Evolutionary conservation across 64 coral and sea anemone species (phyloP), one percentile per base, ranked within the genome.

Genomic region (Trachythela sp.): DNA sequence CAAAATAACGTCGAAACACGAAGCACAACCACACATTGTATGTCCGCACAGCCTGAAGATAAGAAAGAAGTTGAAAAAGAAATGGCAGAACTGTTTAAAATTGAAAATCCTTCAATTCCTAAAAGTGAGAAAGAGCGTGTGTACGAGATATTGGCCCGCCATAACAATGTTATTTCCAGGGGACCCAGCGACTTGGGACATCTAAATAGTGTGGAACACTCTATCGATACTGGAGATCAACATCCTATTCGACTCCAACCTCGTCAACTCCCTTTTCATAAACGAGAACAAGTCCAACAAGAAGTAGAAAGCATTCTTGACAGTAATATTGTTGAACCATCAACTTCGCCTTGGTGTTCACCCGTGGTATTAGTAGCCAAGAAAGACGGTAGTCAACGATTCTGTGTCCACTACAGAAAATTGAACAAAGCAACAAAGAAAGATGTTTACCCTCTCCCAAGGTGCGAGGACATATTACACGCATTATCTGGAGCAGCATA

Each of bases 281-380:
- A 70, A 70, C 64, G 64, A 7, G 64, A 70, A 70, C 20, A 22
- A 26, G 30, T 70, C 24, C 64, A 32, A 8, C 64, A n/a, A 70
- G 64, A 70, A 70, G 64, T 70, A 70, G 64, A 70, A 32, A 22
- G 4, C 64, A 70, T 70, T 7, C 64, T 70, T 5, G 4, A 8
- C 18, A 70, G 64, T 32, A 11, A 72, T 39, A 72, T 72, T 10
- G 70, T 72, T 68, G 60, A 72, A 30, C 54, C 54, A 26, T 88
- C 87, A 52, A 67, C 36, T 1, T 70, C 54, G 4, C 87, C 58
- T 13, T 88, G 87, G 87, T 36, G 29, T 39, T 68, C 87, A 35
- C 56, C 87, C 14, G 60, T 88, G 36, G 60, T 88, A 14, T 72
- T 88, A 29, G 87, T 88, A 71, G 87, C 54, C 7, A 88, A 88